Base-by-base conservation (phyloP, 2,888 invertebrate species). In the Selenia dentaria region DNA sequence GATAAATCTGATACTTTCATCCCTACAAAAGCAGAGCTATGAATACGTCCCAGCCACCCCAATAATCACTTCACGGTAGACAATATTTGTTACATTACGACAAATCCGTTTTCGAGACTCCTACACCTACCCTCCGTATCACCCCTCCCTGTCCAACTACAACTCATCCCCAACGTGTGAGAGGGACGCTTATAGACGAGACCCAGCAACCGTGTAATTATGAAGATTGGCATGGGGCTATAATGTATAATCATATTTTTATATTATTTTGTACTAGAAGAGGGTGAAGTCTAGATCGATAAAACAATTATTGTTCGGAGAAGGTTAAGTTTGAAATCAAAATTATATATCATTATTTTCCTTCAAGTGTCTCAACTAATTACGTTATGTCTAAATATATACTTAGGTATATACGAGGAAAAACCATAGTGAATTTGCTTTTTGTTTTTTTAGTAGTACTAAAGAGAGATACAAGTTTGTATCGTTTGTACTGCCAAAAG, bases 81-180 rank as follows among this genome's bases (percentile, higher is more conserved):
- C 76, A 79, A 79, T 79, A 79, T 79, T 81, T 70, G 79, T 77
- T 61, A 74, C 81, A 72, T 78, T 73, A 67, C 69, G 70, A 67
- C 70, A 74, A 73, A 70, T 68, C 67, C 72, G 66, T 56, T 56
- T 48, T 10, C 49, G 53, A 50, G 52, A 49, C 50, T 38, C 56
- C 57, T 52, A 11, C 35, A 40, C 35, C 47, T 47, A 27, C 45
- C 54, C 47, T 49, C 36, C 1, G 8, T 4, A 22, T 8, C 37
- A 12, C 5, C 57, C 52, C 34, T 63, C 62, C 45, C 62, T 37
- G 22, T 66, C 61, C 6, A 59, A 32, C 62, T 13, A 22, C 0
- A 3, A 2, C 12, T 11, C 6, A 1, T 12, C 6, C 3, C 12
- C 6, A 8, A 6, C 20, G 41, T 16, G 44, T 13, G 39, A 47